phyloP scores from a whole-genome alignment of 2,113 vertebrate species.

The Struthidea cinerea region DNA sequence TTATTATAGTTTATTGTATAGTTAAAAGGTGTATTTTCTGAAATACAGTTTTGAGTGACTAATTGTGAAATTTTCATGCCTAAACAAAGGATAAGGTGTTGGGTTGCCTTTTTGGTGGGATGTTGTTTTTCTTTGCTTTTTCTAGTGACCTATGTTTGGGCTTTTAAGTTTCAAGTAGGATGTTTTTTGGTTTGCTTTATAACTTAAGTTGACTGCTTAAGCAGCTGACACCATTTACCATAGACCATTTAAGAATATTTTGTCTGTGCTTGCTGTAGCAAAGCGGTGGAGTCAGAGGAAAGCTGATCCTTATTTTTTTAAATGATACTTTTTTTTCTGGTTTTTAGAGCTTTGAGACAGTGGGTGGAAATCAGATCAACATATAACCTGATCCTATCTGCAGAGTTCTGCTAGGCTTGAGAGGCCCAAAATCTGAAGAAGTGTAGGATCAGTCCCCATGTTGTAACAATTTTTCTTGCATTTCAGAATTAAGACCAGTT shows the following conservation, averaged over 20 bases:
- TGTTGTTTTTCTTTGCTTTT: not conserved
- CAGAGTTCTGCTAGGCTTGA: not conserved
- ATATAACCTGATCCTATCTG: not conserved
- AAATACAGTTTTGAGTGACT: not conserved
- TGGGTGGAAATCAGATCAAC: not conserved
- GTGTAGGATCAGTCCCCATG: fast-evolving
- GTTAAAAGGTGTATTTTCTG: not conserved
- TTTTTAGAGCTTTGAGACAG: not conserved
- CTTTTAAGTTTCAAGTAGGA: not conserved
- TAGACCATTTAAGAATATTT: not conserved
- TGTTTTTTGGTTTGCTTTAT: not conserved
- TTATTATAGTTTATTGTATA: not conserved
- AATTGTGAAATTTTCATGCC: not conserved
- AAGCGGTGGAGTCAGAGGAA: not conserved
- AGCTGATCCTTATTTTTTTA: not conserved
- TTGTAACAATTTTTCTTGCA: not conserved
- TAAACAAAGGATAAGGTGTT: not conserved
- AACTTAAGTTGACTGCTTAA: not conserved
- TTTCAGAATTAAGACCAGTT: not conserved
- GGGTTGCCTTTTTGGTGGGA: not conserved
- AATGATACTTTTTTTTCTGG: not conserved
- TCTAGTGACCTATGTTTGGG: not conserved
- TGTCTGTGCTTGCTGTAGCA: not conserved
- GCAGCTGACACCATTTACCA: not conserved
- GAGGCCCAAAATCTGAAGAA: not conserved